phyloP scores from a whole-genome alignment of 2,888 invertebrate species.

The Drosophila meridiana region DNA sequence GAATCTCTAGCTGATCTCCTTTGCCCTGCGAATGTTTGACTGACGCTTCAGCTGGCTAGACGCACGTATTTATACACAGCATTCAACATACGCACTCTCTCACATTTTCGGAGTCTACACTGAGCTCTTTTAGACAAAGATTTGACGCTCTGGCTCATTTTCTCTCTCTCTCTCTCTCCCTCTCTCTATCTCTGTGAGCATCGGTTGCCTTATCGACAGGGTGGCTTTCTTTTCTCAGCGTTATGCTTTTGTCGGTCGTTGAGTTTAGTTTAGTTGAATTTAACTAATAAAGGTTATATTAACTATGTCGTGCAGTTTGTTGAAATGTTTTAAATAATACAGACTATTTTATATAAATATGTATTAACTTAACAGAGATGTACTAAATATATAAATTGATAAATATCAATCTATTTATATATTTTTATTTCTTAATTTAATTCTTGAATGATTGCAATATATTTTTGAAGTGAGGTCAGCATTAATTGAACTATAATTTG shows the following conservation, averaged over 20 bases:
- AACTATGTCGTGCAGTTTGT: not conserved
- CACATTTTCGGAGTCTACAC: conserved; percentile 24
- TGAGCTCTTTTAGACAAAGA: conserved; percentile 3
- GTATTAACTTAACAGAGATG: not conserved
- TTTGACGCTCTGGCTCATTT: not conserved
- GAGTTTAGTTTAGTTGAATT: conserved; percentile 17
- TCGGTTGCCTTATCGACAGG: conserved; percentile 48
- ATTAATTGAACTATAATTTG: not conserved
- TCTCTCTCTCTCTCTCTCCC: conserved; percentile 8
- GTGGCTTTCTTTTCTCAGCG: conserved; percentile 53
- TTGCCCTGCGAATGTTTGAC: conserved; percentile 49
- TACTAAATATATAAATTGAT: too few relatives aligned
- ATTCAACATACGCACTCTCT: conserved; percentile 48
- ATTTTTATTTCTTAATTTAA: not conserved
- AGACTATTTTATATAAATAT: not conserved
- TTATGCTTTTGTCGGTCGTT: conserved; percentile 18
- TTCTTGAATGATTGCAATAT: not conserved
- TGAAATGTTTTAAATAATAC: too few relatives aligned
- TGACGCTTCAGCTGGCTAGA: conserved; percentile 44
- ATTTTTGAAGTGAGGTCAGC: not conserved
- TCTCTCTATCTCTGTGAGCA: conserved; percentile 16
- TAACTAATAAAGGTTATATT: not conserved
- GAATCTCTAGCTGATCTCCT: conserved; percentile 46
- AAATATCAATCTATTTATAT: too few relatives aligned
- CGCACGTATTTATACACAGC: conserved; percentile 67